phyloP scores from a whole-genome alignment of 2,888 invertebrate genomes.

The Choreutis nemorana region DNA sequence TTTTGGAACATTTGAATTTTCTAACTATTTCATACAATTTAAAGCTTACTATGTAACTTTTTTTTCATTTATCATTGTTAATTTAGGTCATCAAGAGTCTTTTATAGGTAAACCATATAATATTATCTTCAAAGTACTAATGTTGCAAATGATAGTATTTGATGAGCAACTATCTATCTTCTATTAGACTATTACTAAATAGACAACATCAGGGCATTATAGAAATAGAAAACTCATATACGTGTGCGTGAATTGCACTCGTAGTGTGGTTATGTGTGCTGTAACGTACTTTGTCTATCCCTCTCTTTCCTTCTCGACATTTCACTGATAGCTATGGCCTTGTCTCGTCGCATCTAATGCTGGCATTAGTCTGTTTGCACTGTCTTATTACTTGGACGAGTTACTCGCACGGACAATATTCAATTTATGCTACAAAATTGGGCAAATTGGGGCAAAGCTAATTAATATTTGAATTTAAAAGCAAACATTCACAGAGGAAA shows the following conservation, averaged over 20 bases:
- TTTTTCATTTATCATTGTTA: too few species aligned
- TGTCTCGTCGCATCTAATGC: slow-evolving; percentile 68
- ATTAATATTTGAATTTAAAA: slow-evolving; percentile 14
- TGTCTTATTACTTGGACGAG: slow-evolving; percentile 10
- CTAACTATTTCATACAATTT: too few species aligned
- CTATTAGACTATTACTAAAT: too few species aligned
- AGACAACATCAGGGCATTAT: slow-evolving; percentile 33
- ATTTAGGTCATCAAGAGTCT: too few species aligned
- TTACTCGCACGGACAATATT: slow-evolving; percentile 6
- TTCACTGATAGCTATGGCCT: slow-evolving; percentile 66
- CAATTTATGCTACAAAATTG: slow-evolving; percentile 15
- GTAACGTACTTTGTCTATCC: slow-evolving; percentile 57
- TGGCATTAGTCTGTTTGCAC: slow-evolving; percentile 55
- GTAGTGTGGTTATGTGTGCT: slow-evolving; percentile 57
- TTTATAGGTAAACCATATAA: too few species aligned
- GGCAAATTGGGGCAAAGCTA: background rate
- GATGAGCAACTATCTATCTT: too few species aligned
- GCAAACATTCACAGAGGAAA: too few species aligned
- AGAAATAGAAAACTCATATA: slow-evolving; percentile 52
- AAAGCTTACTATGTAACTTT: too few species aligned
- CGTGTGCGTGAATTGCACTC: slow-evolving; percentile 56
- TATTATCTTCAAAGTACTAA: too few species aligned
- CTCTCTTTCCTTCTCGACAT: slow-evolving; percentile 65
- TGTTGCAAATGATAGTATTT: too few species aligned
- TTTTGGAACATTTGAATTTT: too few species aligned